A percentile compares a stretch with the other conserved stretches of the same genome.
These are phyloP conservation scores for Dasypolia templi DNA, from an alignment of 2,888 invertebrate genomes.

Conservation along the genomic window DNA sequence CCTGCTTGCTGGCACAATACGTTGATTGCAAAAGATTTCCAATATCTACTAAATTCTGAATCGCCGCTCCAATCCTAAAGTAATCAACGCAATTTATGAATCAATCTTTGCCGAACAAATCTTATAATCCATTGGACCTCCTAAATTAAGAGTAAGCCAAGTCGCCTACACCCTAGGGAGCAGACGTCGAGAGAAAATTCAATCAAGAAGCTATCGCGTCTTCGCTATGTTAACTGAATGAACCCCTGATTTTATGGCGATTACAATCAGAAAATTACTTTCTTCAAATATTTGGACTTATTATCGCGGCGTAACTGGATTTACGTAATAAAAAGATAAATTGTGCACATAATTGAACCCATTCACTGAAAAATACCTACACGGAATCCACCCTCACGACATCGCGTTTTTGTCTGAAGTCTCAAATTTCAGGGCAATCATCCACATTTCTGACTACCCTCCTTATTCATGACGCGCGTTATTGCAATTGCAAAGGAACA, in stretches of 20 bases:
- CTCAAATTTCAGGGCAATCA: conserved; percentile 54
- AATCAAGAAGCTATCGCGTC: conserved; percentile 41
- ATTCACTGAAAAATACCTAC: conserved; percentile 19
- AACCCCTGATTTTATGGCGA: conserved; percentile 35
- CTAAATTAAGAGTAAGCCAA: conserved; percentile 42
- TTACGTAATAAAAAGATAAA: conserved; percentile 29
- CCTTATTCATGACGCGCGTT: conserved; percentile 55
- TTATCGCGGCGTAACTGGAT: conserved; percentile 3
- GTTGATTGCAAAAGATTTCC: conserved; percentile 31
- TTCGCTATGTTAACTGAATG: conserved; percentile 40
- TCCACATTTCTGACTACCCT: conserved; percentile 54
- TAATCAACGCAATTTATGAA: conserved; percentile 35
- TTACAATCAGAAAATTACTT: conserved; percentile 43
- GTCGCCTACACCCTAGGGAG: conserved; percentile 18
- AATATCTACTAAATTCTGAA: conserved; percentile 22
- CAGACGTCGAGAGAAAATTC: conserved; percentile 31
- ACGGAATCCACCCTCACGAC: conserved; percentile 27
- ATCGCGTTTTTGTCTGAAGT: conserved; percentile 39
- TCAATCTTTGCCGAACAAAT: conserved; percentile 20
- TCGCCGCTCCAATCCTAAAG: conserved; percentile 7
- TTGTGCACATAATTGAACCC: conserved; percentile 17
- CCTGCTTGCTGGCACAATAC: neutral
- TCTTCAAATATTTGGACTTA: conserved; percentile 12
- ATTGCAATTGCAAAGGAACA: conserved; percentile 61
- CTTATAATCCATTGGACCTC: conserved; percentile 33